These are phyloP conservation scores for Cydia amplana DNA, from an alignment of 1,140 invertebrate genomes.

Conservation along the genomic window DNA sequence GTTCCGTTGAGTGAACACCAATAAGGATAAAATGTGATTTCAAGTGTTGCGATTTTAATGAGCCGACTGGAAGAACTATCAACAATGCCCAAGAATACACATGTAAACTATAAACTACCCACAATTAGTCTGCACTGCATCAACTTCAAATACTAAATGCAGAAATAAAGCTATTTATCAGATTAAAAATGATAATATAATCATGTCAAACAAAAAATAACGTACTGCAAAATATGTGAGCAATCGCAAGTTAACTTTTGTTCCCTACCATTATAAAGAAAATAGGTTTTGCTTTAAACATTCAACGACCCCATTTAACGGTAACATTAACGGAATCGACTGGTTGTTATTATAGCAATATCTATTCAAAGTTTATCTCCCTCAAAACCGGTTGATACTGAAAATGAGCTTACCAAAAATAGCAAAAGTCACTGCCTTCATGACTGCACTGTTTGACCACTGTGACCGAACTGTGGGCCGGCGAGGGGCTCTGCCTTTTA, in stretches of 20 bases:
- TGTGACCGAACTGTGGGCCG: slow-evolving; percentile 47
- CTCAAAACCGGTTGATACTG: neutral
- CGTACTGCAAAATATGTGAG: neutral
- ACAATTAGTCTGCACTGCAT: too few species aligned
- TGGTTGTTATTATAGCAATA: neutral
- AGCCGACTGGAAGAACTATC: too few species aligned
- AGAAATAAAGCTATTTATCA: too few species aligned
- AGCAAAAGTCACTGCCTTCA: slow-evolving; percentile 55
- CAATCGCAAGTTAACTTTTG: neutral
- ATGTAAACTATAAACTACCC: too few species aligned
- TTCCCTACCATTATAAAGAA: too few species aligned
- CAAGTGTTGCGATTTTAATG: neutral
- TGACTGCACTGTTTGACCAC: slow-evolving; percentile 43
- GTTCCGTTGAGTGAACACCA: neutral
- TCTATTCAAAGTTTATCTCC: slow-evolving; percentile 21
- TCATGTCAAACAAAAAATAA: neutral
- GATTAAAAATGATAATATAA: too few species aligned
- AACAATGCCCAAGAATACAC: too few species aligned
- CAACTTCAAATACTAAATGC: too few species aligned
- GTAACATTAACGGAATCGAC: neutral
- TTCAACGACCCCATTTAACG: neutral
- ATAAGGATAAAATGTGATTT: neutral
- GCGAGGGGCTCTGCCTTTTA: slow-evolving; percentile 49
- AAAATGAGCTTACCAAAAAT: slow-evolving; percentile 54
- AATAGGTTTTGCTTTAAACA: neutral